Base-by-base conservation (phyloP, 2,888 invertebrate species). In the Rotaria macrura region DNA sequence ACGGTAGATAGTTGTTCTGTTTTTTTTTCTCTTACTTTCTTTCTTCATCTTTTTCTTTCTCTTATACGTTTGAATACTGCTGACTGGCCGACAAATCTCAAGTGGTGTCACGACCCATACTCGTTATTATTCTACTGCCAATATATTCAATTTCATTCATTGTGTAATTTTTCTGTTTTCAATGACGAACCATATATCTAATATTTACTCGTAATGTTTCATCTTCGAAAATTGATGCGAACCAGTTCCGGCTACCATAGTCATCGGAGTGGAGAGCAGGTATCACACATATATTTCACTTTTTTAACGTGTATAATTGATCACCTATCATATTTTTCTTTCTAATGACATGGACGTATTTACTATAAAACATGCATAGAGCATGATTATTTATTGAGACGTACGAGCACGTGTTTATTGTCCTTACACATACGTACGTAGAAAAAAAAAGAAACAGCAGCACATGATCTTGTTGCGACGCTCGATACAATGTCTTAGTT, bases 401-500 rank as follows among this genome's bases (percentile, higher is more conserved):
- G 20, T 52, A 52, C 2, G 10, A 52, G 23, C 52, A 52, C 52
- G 52, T 23, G 52, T 23, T n/a, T n/a, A 14, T 47, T 52, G 23
- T 52, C 23, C 52, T 20, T 52, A 52, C 23, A 34, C 34, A 65
- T 34, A 65, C 20, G 20, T 20, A 34, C 65, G 14, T 5, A 34
- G 34, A 20, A 38, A 65, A 29, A 34, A 65, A 65, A 34, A 65
- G 65, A 29, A 65, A 65, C 38, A 65, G 38, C 65, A 34, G 20
- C 65, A 65, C 65, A 65, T 65, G 65, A 65, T 65, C 65, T 65
- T 65, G 65, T 65, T 65, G 29, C 65, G 65, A 17, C 34, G 65
- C 38, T 65, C 65, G 65, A 34, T 65, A 65, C 34, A 34, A 25
- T 20, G 65, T 6, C 4, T 17, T 12, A 34, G 34, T 29, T 12